Evolutionary conservation across 35 echinoderm and acorn worm species (phyloP).

Genomic region (Lytechinus pictus): DNA sequence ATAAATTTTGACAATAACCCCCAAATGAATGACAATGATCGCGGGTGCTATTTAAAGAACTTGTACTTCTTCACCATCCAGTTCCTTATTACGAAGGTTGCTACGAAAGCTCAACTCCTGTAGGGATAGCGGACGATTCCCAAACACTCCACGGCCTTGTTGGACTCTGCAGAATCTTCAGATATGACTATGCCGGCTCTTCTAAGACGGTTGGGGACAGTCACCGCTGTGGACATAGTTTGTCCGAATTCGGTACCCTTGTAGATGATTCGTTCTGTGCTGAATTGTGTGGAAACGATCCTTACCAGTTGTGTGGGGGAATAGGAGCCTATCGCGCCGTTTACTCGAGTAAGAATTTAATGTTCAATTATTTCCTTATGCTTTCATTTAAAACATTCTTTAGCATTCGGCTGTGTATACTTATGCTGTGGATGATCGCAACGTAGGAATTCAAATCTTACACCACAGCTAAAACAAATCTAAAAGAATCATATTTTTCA

Average conservation of each 20-base stretch:
- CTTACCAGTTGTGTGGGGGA: neutral
- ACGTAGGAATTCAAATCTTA: no score
- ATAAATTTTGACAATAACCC: no score
- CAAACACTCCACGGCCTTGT: neutral
- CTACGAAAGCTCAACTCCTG: neutral
- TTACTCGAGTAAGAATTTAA: neutral
- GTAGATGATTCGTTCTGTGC: neutral
- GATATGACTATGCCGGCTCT: neutral
- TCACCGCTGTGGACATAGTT: neutral
- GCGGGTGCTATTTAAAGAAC: no score
- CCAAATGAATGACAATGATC: no score
- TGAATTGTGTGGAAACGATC: neutral
- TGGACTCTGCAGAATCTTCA: neutral
- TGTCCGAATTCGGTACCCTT: neutral
- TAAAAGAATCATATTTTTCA: no score
- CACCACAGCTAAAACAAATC: no score
- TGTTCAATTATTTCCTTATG: no score
- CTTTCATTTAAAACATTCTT: no score
- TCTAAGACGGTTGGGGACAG: neutral
- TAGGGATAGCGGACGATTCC: neutral
- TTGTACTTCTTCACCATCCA: neutral
- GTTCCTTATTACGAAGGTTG: conserved; percentile 20
- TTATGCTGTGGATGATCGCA: no score
- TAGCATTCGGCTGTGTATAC: no score
- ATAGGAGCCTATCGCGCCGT: neutral